Conservation (phyloP, 2,888 invertebrate species). For the Drosophila percnosoma region DNA sequence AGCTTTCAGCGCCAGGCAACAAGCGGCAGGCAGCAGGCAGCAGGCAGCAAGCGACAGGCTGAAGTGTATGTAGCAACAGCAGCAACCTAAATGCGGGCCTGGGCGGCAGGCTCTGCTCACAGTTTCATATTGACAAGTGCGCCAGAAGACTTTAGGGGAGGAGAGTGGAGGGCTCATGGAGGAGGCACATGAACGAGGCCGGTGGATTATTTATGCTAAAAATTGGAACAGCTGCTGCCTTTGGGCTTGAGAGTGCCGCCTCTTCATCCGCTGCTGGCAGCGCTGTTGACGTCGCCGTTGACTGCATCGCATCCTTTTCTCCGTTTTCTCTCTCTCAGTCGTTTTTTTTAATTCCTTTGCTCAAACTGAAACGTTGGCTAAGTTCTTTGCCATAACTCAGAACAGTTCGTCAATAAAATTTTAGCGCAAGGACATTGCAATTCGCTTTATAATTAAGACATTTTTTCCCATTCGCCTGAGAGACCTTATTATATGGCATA, state of each 20-base stretch:
- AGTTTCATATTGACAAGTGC: slow-evolving; percentile 74
- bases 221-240: slow-evolving; percentile 77
- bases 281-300: slow-evolving; percentile 23
- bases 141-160: slow-evolving; percentile 11
- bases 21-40: slow-evolving; percentile 17
- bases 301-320: slow-evolving; percentile 12
- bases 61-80: slow-evolving; percentile 31
- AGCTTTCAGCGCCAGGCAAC: slow-evolving; percentile 19
- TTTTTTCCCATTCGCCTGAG: background rate
- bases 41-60: slow-evolving; percentile 12
- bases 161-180: slow-evolving; percentile 6
- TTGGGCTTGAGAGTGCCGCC: slow-evolving; percentile 32
- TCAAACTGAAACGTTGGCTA: slow-evolving; percentile 17
- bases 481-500: slow-evolving; percentile 2
- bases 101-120: slow-evolving; percentile 27
- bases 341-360: background rate
- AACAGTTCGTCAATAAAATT: slow-evolving; percentile 19
- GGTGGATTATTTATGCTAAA: slow-evolving; percentile 72
- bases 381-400: slow-evolving; percentile 17
- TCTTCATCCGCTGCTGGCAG: slow-evolving; percentile 38
- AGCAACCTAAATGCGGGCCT: slow-evolving; percentile 53
- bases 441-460: slow-evolving; percentile 16
- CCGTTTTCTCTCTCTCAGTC: background rate
- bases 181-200: slow-evolving; percentile 55
- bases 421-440: slow-evolving; percentile 12